Evolutionary conservation across 2,113 vertebrate species (phyloP).

Genomic region (Apaloderma vittatum): DNA sequence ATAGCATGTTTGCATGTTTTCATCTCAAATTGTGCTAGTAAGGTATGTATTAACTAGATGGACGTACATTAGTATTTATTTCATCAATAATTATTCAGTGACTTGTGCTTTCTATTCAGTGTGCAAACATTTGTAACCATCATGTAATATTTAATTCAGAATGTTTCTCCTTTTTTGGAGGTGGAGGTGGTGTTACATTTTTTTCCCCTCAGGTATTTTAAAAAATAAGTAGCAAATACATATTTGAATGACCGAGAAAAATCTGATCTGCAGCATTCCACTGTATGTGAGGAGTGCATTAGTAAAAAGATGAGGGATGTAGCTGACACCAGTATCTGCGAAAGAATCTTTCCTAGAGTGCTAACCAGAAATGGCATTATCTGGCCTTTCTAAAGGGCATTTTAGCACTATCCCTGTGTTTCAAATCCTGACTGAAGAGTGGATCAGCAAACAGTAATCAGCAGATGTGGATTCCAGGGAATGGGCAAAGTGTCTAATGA

Average conservation of each 20-base stretch:
- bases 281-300: not conserved
- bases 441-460: slow-evolving; percentile 40
- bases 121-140: not conserved
- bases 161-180: not conserved
- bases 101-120: not conserved
- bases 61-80: not conserved
- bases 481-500: slow-evolving; percentile 45
- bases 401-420: slow-evolving; percentile 11
- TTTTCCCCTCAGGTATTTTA: not conserved
- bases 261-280: not conserved
- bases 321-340: not conserved
- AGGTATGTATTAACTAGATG: slow-evolving; percentile 19
- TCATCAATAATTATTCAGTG: not conserved
- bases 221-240: not conserved
- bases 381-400: slow-evolving; percentile 63
- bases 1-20: not conserved
- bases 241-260: not conserved
- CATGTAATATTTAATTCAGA: not conserved
- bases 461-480: slow-evolving; percentile 34
- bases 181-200: not conserved
- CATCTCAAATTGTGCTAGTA: slow-evolving; percentile 33
- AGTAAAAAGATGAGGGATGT: slow-evolving; percentile 18
- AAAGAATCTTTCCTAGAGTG: not conserved
- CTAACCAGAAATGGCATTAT: slow-evolving; percentile 43
- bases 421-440: slow-evolving; percentile 7